These are phyloP conservation scores for Megalopta genalis DNA, from an alignment of 1,140 invertebrate genomes.

Conservation along the genomic window DNA sequence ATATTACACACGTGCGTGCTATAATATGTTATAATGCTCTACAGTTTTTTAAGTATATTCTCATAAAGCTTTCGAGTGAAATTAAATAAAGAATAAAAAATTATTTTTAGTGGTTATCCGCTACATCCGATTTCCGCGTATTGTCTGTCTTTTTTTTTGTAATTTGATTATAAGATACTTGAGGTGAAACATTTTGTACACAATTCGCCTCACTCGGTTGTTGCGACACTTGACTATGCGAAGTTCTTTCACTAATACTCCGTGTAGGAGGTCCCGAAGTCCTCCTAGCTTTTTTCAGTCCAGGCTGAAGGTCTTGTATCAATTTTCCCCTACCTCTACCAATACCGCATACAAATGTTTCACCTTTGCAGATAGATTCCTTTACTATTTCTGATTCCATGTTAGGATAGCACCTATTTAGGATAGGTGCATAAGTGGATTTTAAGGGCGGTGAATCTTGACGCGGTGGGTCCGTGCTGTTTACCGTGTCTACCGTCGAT, in stretches of 20 bases:
- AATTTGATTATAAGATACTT: slow-evolving; percentile 24
- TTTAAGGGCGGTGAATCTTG: slow-evolving; percentile 1
- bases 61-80: slow-evolving; percentile 18
- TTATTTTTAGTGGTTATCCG: slow-evolving; percentile 24
- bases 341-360: slow-evolving; percentile 13
- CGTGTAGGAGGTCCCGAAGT: not conserved
- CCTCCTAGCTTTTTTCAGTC: slow-evolving; percentile 31
- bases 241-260: slow-evolving; percentile 19
- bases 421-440: not conserved
- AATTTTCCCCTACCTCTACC: slow-evolving; percentile 45
- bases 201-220: slow-evolving; percentile 22
- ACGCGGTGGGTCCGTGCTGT: not conserved
- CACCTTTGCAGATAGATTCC: slow-evolving; percentile 44
- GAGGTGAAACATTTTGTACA: slow-evolving; percentile 29
- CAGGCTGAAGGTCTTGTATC: not conserved
- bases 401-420: not conserved
- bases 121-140: slow-evolving; percentile 9
- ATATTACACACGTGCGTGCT: not conserved
- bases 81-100: not conserved
- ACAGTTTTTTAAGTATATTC: slow-evolving; percentile 29
- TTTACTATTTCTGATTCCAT: slow-evolving; percentile 38
- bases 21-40: slow-evolving; percentile 10
- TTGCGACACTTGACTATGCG: not conserved
- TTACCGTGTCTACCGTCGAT: not conserved
- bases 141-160: slow-evolving; percentile 38